phyloP scores from a whole-genome alignment of 1,140 invertebrate species.

The Scaptomyza pallida region DNA sequence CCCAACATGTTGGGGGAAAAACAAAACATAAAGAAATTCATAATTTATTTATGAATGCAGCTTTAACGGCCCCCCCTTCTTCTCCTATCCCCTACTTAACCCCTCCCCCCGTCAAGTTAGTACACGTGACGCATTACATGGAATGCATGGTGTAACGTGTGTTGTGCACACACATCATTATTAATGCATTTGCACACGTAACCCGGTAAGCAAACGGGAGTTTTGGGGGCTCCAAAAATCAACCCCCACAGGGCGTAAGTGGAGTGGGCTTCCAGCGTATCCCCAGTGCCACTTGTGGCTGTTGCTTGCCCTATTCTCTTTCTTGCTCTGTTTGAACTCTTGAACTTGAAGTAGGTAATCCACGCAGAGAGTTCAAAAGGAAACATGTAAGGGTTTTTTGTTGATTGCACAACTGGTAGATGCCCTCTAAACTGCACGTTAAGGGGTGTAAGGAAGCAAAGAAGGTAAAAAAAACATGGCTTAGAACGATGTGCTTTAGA shows the following conservation, averaged over 20 bases:
- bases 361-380: slow-evolving; percentile 6
- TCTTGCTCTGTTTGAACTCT: slow-evolving; percentile 58
- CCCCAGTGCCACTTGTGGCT: slow-evolving; percentile 57
- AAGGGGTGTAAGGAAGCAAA: too few species aligned
- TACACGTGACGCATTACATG: slow-evolving; percentile 72
- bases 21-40: slow-evolving; percentile 34
- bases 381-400: neutral
- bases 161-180: slow-evolving; percentile 73
- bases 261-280: slow-evolving; percentile 3
- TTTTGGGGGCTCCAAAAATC: slow-evolving; percentile 17
- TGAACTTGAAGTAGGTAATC: slow-evolving; percentile 45
- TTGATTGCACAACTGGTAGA: neutral
- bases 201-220: slow-evolving; percentile 13
- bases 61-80: neutral
- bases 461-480: too few species aligned
- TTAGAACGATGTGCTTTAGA: too few species aligned
- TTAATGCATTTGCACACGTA: slow-evolving; percentile 74
- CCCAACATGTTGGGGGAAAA: slow-evolving; percentile 16
- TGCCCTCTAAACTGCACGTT: neutral
- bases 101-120: neutral
- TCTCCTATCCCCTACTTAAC: neutral
- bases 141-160: slow-evolving; percentile 62
- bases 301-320: neutral
- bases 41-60: slow-evolving; percentile 49
- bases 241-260: slow-evolving; percentile 19